Percentiles rank a stretch among this genome's conserved stretches.
Evolutionary conservation across 2,113 vertebrate genomes (phyloP).

Genomic region (Pungitius pungitius): DNA sequence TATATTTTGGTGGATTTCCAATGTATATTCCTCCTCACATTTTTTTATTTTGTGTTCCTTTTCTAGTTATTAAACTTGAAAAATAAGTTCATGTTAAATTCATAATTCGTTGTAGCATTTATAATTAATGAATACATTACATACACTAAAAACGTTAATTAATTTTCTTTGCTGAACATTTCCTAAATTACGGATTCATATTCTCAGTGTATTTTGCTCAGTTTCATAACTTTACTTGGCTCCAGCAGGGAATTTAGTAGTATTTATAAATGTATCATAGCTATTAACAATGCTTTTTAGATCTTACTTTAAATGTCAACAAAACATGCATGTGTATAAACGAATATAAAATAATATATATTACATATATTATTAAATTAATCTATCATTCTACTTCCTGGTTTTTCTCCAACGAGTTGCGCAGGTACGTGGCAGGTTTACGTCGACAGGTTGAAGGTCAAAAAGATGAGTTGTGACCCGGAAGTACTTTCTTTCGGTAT

Average conservation of each 20-base stretch:
- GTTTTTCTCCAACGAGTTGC: not conserved
- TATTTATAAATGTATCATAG: not conserved
- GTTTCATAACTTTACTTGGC: not conserved
- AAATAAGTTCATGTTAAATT: not conserved
- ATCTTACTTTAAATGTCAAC: not conserved
- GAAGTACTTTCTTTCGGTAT: slow-evolving; percentile 33
- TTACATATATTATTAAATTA: too few species aligned
- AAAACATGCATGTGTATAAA: not conserved
- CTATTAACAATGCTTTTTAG: not conserved
- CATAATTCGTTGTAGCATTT: not conserved
- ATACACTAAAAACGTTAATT: too few species aligned
- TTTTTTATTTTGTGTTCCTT: not conserved
- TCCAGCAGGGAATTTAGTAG: not conserved
- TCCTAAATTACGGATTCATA: not conserved
- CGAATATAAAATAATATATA: not conserved
- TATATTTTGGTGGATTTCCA: not conserved
- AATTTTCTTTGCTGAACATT: not conserved
- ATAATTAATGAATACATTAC: not conserved
- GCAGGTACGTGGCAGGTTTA: slow-evolving; percentile 64
- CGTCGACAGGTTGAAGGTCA: not conserved
- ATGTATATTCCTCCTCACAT: not conserved
- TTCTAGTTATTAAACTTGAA: not conserved
- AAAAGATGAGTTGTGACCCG: slow-evolving; percentile 35
- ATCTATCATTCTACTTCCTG: not conserved
- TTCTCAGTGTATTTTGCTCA: not conserved